Conservation (phyloP, 2,797 vertebrate genomes). For the Podarcis siculus region DNA sequence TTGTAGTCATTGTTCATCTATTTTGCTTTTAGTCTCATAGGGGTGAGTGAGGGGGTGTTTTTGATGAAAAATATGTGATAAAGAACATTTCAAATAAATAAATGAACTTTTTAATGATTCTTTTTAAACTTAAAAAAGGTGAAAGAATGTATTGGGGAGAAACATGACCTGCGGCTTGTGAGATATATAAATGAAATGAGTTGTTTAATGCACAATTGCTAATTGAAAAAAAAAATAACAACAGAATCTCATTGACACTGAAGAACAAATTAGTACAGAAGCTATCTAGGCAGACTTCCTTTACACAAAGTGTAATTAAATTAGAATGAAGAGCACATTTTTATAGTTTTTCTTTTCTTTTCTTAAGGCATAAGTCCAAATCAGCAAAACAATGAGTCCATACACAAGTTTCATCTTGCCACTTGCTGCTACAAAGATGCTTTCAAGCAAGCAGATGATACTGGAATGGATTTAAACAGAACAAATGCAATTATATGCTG, state of each 20-base stretch:
- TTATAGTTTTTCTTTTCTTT: constrained; percentile 6
- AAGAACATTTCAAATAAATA: neutral
- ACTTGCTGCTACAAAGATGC: constrained; percentile 19
- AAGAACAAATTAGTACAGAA: constrained; percentile 31
- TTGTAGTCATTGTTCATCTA: neutral
- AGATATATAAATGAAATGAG: neutral
- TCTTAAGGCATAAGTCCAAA: constrained; percentile 26
- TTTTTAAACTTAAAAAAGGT: neutral
- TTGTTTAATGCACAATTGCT: constrained; percentile 32
- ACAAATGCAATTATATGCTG: neutral
- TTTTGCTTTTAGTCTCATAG: neutral
- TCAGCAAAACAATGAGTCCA: neutral
- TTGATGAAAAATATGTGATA: neutral
- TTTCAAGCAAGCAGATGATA: constrained; percentile 30
- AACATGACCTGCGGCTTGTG: constrained; percentile 12
- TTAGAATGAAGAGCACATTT: constrained; percentile 41
- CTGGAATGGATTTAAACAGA: neutral
- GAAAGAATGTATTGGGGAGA: neutral
- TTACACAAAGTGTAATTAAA: constrained; percentile 50
- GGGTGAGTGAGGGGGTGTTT: neutral
- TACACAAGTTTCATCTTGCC: neutral
- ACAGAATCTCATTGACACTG: constrained; percentile 5
- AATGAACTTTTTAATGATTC: neutral
- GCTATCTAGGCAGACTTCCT: constrained; percentile 31
- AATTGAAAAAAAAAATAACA: constrained; percentile 34